Evolutionary conservation across 2,113 vertebrate species (phyloP), one percentile per base, ranked within the genome.

Genomic region (Alligator mississippiensis): DNA sequence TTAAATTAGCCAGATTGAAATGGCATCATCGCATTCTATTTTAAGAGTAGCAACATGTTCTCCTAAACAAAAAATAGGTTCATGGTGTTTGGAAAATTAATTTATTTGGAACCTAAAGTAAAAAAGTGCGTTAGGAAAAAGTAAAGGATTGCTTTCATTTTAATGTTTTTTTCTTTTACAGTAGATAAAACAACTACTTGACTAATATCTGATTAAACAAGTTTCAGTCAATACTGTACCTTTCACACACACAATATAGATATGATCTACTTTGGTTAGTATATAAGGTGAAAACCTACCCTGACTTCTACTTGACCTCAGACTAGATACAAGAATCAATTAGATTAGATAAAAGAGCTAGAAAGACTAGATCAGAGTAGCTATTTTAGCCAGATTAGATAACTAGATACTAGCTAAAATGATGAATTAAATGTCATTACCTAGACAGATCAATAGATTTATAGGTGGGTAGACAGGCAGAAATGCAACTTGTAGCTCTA

Each of bases 91-190:
- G 64, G 27, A 75, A 87, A 89, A 77, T 9, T 70, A 34, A 18
- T 11, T 24, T 24, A 59, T 9, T 11, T 11, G 0, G 0, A 28
- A 57, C 59, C 55, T 82, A 27, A 81, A 88, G 54, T 19, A 79
- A 86, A 79, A 86, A 83, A 83, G 64, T 15, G 55, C 6, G 13
- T 11, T 47, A 47, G 7, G 47, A 47, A 47, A 47, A 47, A 47
- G 47, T 47, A 47, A 47, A 47, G 47, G 47, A 47, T 47, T 47
- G 47, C 9, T 25, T 75, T 85, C 16, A 30, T 25, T 16, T 55
- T 11, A 11, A 59, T 24, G 24, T 27, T 19, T 89, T 30, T 54
- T 38, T 22, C 47, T 12, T 77, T 84, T 62, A 77, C 54, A 79
- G 2, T 3, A 55, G 12, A 5, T 58, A 61, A 79, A 21, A 70